Evolutionary conservation across 2,888 invertebrate species (phyloP), one percentile per base, ranked within the genome.

Genomic region (Trimorus sp.): DNA sequence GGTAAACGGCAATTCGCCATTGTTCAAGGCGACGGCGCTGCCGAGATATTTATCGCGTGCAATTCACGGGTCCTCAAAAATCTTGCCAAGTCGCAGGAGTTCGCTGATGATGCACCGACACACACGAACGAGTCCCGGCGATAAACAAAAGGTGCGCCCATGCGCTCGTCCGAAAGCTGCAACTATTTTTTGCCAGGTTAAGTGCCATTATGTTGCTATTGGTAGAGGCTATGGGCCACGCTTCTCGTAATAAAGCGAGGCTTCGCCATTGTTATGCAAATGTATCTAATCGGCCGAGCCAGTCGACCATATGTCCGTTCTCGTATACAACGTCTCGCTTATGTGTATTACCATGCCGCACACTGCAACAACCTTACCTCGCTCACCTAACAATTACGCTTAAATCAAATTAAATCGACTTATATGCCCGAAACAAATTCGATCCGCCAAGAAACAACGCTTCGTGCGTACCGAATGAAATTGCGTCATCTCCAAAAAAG

Each of bases 271-370:
- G 90, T 90, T 85, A 90, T 90, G 90, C 90, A 90, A 90, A 90
- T 90, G 90, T 90, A 89, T 90, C 90, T 90, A 90, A 90, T 90
- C 90, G 90, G 90, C 87, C 89, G 90, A 90, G 89, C 88, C 89
- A 89, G 89, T 87, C 89, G 89, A 90, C 90, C 90, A 90, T 90
- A 90, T 90, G 90, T 90, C 90, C 90, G 90, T 88, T 89, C 84
- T 75, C 83, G 83, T 83, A 74, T 79, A 79, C 77, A 71, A 37
- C 73, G 82, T 82, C 82, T 80, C 77, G 82, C 71, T 79, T 78
- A 82, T 82, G 77, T 75, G 80, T 69, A 77, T 66, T 75, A 68
- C 68, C 71, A 71, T 48, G 70, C 63, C 40, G 71, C 70, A 59
- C 65, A 71, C 48, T 70, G 63, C 38, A 59, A 78, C 70, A 59